These are phyloP conservation scores for Acrocephalus arundinaceus DNA, from an alignment of 2,113 vertebrate species.

Conservation along the genomic window DNA sequence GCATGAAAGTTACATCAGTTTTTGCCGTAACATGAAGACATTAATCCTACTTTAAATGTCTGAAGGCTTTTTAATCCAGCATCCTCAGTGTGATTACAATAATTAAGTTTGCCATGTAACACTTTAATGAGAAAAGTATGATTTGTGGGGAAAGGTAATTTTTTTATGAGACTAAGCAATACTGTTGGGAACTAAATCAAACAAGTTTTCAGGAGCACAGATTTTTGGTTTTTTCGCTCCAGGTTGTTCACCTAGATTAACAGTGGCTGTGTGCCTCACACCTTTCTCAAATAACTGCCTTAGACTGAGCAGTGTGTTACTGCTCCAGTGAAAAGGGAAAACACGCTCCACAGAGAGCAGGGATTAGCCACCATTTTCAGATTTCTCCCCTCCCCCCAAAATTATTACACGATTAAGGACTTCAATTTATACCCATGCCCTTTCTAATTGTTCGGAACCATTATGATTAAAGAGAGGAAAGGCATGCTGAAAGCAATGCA, in stretches of 20 bases:
- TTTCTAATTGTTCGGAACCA: background rate
- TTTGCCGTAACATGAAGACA: background rate
- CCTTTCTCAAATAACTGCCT: background rate
- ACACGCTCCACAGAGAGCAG: background rate
- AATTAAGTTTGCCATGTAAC: constrained; percentile 41
- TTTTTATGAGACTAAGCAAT: constrained; percentile 4
- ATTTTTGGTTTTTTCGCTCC: background rate
- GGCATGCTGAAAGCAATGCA: background rate
- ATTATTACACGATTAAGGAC: background rate
- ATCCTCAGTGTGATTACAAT: constrained; percentile 14
- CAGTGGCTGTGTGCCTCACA: background rate
- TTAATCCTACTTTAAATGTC: constrained; percentile 50
- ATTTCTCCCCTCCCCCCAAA: accelerated
- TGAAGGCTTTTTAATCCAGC: constrained; percentile 41
- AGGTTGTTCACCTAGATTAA: background rate
- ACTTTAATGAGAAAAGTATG: constrained; percentile 14
- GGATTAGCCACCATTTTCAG: background rate
- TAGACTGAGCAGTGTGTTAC: background rate
- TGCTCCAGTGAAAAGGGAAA: background rate
- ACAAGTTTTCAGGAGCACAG: background rate
- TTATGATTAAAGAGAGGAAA: background rate
- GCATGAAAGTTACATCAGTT: background rate
- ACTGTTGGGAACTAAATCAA: background rate
- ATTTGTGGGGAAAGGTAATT: constrained; percentile 15
- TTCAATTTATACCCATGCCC: background rate